Conservation (phyloP, 1,140 invertebrate genomes). For the Zeugodacus cucurbitae region DNA sequence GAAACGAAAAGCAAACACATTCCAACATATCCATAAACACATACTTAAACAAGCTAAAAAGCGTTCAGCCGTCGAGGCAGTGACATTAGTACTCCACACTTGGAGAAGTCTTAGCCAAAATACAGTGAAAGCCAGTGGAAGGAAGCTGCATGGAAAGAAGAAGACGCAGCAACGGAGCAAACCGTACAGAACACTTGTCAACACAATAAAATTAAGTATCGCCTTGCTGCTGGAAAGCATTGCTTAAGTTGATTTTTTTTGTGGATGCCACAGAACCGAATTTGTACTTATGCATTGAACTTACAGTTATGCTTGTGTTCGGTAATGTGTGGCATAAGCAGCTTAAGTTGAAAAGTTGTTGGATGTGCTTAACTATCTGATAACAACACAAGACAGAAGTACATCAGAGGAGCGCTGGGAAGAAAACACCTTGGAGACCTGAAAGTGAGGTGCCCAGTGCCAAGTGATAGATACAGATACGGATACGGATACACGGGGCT, state of each 20-base stretch:
- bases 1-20: background rate
- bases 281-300: constrained; percentile 8
- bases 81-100: background rate
- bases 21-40: background rate
- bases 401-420: background rate
- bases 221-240: background rate
- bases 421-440: constrained; percentile 2
- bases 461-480: background rate
- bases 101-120: background rate
- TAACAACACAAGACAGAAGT: background rate
- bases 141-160: no score
- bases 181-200: constrained; percentile 10
- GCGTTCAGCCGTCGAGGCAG: background rate
- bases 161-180: background rate
- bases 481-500: background rate
- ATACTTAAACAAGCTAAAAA: background rate
- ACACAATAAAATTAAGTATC: constrained; percentile 34
- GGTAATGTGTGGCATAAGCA: constrained; percentile 23
- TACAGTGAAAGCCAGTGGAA: background rate
- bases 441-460: background rate
- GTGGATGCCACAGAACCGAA: background rate
- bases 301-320: no score
- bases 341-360: constrained; percentile 33
- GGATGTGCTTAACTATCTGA: constrained; percentile 17
- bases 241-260: background rate